Conservation (phyloP, 2,797 vertebrate species). For the Nannoperca obscura region DNA sequence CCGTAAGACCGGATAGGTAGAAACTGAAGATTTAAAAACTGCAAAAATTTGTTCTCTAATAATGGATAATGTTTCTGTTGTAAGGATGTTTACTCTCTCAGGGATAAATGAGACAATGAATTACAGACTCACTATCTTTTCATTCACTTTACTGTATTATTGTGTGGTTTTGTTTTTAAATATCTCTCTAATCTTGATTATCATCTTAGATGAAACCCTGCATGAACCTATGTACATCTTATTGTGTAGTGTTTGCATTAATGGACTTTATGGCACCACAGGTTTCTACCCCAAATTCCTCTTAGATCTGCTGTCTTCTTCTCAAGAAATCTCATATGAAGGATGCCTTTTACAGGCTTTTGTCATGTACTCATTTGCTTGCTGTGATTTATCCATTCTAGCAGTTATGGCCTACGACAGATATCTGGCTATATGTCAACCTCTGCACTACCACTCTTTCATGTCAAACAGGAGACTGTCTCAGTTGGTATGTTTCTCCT, state of each 20-base stretch:
- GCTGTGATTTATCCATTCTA: conserved; percentile 58
- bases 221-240: conserved; percentile 77
- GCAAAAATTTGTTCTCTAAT: background rate
- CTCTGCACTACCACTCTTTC: conserved; percentile 56
- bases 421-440: conserved; percentile 71
- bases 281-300: conserved; percentile 74
- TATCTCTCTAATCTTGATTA: conserved; percentile 38
- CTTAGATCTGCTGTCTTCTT: conserved; percentile 33
- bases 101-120: conserved; percentile 66
- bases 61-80: conserved; percentile 63
- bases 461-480: conserved; percentile 56
- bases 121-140: conserved; percentile 45
- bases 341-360: conserved; percentile 62
- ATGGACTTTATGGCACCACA: conserved; percentile 56
- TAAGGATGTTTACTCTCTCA: conserved; percentile 52
- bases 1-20: background rate
- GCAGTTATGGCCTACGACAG: conserved; percentile 73
- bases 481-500: conserved; percentile 57
- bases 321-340: conserved; percentile 53
- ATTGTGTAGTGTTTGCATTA: conserved; percentile 59
- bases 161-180: conserved; percentile 54
- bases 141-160: conserved; percentile 55
- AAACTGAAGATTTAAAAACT: background rate
- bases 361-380: conserved; percentile 60
- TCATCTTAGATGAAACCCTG: conserved; percentile 55